phyloP scores from a whole-genome alignment of 2,797 vertebrate genomes.

The Tympanoctomys barrerae region DNA sequence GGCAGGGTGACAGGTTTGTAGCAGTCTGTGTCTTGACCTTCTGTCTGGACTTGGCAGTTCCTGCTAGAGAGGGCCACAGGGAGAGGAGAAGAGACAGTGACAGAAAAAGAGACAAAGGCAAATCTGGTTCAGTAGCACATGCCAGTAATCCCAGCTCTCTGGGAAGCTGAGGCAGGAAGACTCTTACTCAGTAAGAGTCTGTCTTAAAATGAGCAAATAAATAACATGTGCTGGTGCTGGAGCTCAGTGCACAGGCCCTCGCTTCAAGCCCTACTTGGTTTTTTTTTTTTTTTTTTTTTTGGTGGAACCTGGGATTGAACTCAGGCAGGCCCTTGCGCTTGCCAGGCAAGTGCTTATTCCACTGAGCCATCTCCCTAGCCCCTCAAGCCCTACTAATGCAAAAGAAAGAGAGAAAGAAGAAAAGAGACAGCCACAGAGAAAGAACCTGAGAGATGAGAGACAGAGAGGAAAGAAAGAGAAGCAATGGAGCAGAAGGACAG shows the following conservation, averaged over 20 bases:
- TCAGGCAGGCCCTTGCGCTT: no score
- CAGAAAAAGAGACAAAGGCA: background rate
- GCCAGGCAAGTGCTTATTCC: no score
- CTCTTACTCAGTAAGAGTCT: background rate
- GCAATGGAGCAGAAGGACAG: fast-evolving
- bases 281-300: no score
- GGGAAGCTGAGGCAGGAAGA: background rate
- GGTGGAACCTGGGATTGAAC: no score
- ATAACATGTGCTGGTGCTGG: background rate
- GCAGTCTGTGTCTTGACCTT: slow-evolving; percentile 55
- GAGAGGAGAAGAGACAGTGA: background rate
- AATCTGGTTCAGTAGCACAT: background rate
- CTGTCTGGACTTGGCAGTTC: slow-evolving; percentile 25
- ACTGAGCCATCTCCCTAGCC: no score
- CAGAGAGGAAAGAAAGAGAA: background rate
- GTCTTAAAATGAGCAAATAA: background rate
- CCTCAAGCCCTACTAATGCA: background rate
- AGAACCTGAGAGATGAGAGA: background rate
- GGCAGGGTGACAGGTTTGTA: slow-evolving; percentile 71
- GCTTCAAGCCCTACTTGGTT: background rate
- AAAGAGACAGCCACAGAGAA: background rate
- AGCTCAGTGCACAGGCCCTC: background rate
- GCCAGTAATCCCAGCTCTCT: background rate
- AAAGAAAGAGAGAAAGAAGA: background rate
- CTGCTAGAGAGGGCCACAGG: background rate